Conservation (phyloP, 2,888 invertebrate genomes). For the Blastobasis lacticolella region DNA sequence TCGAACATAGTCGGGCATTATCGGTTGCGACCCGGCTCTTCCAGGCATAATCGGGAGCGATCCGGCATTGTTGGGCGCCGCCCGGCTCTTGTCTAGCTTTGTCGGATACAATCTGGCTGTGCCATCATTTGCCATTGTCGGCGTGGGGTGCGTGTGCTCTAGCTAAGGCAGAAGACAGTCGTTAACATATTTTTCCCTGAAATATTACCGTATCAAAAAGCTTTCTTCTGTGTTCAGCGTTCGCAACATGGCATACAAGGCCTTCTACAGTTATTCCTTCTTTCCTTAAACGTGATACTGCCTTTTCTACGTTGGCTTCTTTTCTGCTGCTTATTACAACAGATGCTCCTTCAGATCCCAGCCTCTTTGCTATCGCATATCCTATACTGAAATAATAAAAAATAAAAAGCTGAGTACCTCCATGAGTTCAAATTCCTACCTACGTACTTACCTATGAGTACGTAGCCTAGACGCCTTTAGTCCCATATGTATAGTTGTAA, state of each 20-base stretch:
- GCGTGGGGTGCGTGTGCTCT: too few species aligned
- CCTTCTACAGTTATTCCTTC: slow-evolving; percentile 85
- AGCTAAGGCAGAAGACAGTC: neutral
- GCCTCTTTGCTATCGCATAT: slow-evolving; percentile 88
- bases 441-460: too few species aligned
- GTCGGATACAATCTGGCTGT: too few species aligned
- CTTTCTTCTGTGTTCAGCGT: slow-evolving; percentile 83
- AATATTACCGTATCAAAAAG: slow-evolving; percentile 79
- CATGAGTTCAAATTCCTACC: too few species aligned
- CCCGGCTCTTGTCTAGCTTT: too few species aligned
- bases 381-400: slow-evolving; percentile 81
- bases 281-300: slow-evolving; percentile 80
- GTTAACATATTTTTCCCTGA: neutral
- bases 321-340: slow-evolving; percentile 95
- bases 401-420: neutral
- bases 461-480: too few species aligned
- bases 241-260: slow-evolving; percentile 92
- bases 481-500: too few species aligned
- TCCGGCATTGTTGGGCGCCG: too few species aligned
- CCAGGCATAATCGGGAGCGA: too few species aligned
- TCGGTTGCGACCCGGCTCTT: too few species aligned
- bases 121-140: too few species aligned
- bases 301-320: slow-evolving; percentile 86
- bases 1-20: too few species aligned
- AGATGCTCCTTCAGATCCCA: slow-evolving; percentile 92